Base-by-base conservation (phyloP, 2,113 vertebrate genomes). In the Podocnemis expansa region DNA sequence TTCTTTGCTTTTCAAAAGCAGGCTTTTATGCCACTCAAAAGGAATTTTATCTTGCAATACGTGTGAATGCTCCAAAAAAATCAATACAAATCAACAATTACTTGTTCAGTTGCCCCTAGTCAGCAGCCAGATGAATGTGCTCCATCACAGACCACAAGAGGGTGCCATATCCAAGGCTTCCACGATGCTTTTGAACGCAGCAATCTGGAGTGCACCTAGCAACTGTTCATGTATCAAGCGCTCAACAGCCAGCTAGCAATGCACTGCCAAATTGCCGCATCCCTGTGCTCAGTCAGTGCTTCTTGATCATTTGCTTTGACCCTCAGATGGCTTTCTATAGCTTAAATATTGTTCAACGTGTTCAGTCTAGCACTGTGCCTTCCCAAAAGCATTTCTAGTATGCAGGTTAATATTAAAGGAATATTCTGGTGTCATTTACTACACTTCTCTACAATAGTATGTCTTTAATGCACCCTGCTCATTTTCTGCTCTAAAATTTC, bases 211-310 rank as follows among this genome's bases (percentile, higher is more conserved):
- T 94, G 98, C 97, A 97, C 63, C 96, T 95, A 98, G 97, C 96
- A 95, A 97, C 98, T 98, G 98, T 87, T 82, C 78, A n/a, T 25
- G 63, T 22, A 55, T 89, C 54, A 84, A 8, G 92, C 89, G 95
- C 38, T 93, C 58, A 96, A 98, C 98, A 98, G 98, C 97, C 96
- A 98, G 98, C 98, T 97, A 98, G 98, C 95, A 87, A 56, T 17
- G 93, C 98, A 98, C 98, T 98, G 98, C 98, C 98, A 96, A 83
- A 95, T 96, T 78, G 97, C 58, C 91, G 90, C 94, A 87, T 63
- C 87, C 94, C 76, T 31, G 27, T 24, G 6, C 21, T 85, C 8
- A 41, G 17, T 80, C 90, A 70, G 38, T n/a, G 17, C 13, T 24
- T 70, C 54, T 52, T 13, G 47, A 21, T 29, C 63, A n/a, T 27